phyloP scores from a whole-genome alignment of 37 sponge, comb jelly and placozoan genomes.

The Theonella swinhoei region DNA sequence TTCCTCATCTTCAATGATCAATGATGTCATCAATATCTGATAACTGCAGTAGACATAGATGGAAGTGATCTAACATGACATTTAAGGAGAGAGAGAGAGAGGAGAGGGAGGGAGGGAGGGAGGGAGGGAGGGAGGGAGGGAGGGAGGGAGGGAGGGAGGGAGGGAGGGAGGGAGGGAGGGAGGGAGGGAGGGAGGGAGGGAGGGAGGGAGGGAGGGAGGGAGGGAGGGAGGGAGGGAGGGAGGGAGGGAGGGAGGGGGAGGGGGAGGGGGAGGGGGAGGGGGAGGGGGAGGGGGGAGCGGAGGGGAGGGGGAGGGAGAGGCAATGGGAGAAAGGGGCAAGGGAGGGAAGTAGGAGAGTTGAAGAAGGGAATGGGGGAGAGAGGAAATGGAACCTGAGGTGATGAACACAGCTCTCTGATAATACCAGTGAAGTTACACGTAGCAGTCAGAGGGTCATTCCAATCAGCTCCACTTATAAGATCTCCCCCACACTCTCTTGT shows the following conservation, averaged over 20 bases:
- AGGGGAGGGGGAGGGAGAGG: neutral
- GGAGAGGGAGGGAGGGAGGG: neutral
- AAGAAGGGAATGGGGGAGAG: neutral
- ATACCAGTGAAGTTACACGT: too few species aligned
- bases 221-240: neutral
- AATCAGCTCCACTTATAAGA: too few species aligned
- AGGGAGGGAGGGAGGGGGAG: neutral
- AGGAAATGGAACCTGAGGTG: too few species aligned
- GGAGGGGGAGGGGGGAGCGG: neutral
- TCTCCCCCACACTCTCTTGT: too few species aligned
- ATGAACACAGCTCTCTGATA: too few species aligned
- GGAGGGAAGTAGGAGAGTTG: neutral
- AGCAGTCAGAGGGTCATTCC: too few species aligned
- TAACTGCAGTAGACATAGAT: too few species aligned
- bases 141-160: neutral
- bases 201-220: neutral
- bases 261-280: too few species aligned
- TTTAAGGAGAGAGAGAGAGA: neutral
- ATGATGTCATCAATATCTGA: neutral
- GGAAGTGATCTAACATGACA: too few species aligned
- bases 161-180: neutral
- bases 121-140: neutral
- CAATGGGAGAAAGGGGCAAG: neutral
- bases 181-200: neutral
- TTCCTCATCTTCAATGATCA: too few species aligned